Percentiles rank a stretch among this genome's conserved stretches.
Conservation (phyloP, 1,140 invertebrate genomes). For the Cotesia glomerata region DNA sequence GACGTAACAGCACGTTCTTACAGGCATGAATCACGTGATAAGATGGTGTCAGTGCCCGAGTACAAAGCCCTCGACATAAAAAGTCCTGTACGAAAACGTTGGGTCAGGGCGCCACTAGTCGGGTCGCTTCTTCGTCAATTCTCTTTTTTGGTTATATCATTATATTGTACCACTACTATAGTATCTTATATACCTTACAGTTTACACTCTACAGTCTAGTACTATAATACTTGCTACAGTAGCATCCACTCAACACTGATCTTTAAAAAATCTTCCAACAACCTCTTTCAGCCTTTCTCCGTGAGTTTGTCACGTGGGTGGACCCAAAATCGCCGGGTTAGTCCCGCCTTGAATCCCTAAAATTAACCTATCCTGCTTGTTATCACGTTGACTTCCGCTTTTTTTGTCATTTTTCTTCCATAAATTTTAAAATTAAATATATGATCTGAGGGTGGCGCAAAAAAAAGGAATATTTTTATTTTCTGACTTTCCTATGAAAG, state of each 20-base stretch:
- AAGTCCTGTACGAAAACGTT: neutral
- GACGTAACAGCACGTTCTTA: slow-evolving; percentile 16
- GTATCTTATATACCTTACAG: neutral
- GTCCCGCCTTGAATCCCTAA: slow-evolving; percentile 37
- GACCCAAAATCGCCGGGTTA: slow-evolving; percentile 49
- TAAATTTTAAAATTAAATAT: neutral
- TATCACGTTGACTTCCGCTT: neutral
- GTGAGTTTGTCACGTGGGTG: slow-evolving; percentile 49
- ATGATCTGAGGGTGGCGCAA: too few relatives aligned
- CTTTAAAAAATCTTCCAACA: too few relatives aligned
- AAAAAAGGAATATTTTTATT: too few relatives aligned
- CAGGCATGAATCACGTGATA: slow-evolving; percentile 35
- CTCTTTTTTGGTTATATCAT: too few relatives aligned
- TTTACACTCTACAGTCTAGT: too few relatives aligned
- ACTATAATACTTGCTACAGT: too few relatives aligned
- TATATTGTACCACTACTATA: too few relatives aligned
- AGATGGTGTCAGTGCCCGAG: slow-evolving; percentile 46
- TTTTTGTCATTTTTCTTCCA: neutral
- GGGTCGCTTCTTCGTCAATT: slow-evolving; percentile 25
- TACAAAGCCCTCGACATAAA: slow-evolving; percentile 31
- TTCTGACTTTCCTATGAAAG: too few relatives aligned
- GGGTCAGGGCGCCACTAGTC: slow-evolving; percentile 44
- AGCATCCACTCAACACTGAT: too few relatives aligned
- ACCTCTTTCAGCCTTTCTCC: slow-evolving; percentile 33
- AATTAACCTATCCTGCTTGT: slow-evolving; percentile 17